Evolutionary conservation across 2,888 invertebrate genomes (phyloP).

Genomic region (Papilio protenor): DNA sequence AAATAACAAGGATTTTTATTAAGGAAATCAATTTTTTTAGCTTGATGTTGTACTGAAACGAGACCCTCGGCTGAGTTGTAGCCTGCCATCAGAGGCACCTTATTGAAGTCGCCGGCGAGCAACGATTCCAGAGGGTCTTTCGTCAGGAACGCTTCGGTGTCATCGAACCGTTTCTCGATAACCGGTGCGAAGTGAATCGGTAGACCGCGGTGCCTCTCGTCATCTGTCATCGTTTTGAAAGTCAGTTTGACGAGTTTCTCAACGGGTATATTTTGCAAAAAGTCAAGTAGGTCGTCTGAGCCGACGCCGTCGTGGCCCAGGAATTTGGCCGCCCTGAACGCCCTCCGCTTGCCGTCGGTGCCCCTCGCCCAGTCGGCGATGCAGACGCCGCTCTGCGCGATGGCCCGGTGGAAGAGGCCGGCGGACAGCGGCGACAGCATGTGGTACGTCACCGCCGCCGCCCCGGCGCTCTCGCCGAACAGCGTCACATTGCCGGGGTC

Average conservation of each 20-base stretch:
- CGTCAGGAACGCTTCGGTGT: conserved; percentile 54
- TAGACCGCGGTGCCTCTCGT: conserved; percentile 54
- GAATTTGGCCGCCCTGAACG: conserved; percentile 51
- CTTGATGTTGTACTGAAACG: conserved; percentile 45
- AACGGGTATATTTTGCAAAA: conserved; percentile 51
- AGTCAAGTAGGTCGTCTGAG: conserved; percentile 50
- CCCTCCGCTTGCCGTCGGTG: conserved; percentile 48
- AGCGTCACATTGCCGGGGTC: conserved; percentile 61
- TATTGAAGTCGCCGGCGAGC: conserved; percentile 49
- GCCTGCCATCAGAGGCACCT: conserved; percentile 57
- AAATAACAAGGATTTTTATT: conserved; percentile 53
- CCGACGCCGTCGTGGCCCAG: conserved; percentile 52
- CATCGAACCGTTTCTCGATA: conserved; percentile 57
- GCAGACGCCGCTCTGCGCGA: conserved; percentile 63
- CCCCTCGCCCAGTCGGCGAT: conserved; percentile 52
- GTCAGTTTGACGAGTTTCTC: conserved; percentile 52
- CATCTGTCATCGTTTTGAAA: conserved; percentile 50
- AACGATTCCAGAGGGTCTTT: conserved; percentile 54
- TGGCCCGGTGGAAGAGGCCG: conserved; percentile 64
- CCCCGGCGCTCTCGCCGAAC: conserved; percentile 68
- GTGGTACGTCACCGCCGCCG: conserved; percentile 62
- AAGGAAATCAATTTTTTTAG: conserved; percentile 52
- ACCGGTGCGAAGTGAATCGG: conserved; percentile 59
- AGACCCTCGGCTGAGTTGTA: conserved; percentile 59
- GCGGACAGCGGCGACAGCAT: conserved; percentile 65